Percentiles rank a stretch among this genome's conserved stretches.
These are phyloP conservation scores for Dissostichus mawsoni DNA, from an alignment of 2,113 vertebrate species.

Conservation along the genomic window DNA sequence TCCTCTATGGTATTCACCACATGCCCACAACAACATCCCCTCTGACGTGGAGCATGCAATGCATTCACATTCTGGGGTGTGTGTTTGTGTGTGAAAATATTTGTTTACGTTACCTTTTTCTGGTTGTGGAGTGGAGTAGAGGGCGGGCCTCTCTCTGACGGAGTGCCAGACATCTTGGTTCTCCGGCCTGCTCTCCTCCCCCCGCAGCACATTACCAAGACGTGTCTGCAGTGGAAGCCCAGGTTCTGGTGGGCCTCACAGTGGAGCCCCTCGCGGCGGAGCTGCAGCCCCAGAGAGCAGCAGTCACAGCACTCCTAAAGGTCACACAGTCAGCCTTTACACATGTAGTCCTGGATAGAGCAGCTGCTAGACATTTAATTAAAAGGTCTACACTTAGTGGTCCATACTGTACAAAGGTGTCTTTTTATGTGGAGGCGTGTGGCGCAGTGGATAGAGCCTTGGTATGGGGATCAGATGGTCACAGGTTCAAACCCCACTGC, in stretches of 20 bases:
- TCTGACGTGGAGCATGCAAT: background rate
- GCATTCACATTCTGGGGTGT: background rate
- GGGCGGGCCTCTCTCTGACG: slow-evolving; percentile 82
- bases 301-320: slow-evolving; percentile 95
- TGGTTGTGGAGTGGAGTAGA: slow-evolving; percentile 76
- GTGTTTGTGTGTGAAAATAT: slow-evolving; percentile 19
- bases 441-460: too few species aligned
- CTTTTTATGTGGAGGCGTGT: background rate
- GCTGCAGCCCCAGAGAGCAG: slow-evolving; percentile 89
- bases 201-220: slow-evolving; percentile 91
- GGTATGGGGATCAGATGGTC: too few species aligned
- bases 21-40: background rate
- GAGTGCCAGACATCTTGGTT: slow-evolving; percentile 77
- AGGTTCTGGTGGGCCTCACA: slow-evolving; percentile 89
- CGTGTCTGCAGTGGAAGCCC: slow-evolving; percentile 90
- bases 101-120: slow-evolving; percentile 84
- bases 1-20: slow-evolving; percentile 12
- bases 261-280: slow-evolving; percentile 82
- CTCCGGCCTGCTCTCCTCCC: slow-evolving; percentile 64
- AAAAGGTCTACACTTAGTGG: background rate
- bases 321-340: slow-evolving; percentile 10
- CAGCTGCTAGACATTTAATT: background rate
- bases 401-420: background rate
- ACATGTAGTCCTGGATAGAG: background rate
- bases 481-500: too few species aligned